Evolutionary conservation across 2,888 invertebrate species (phyloP).

Genomic region (Mantis religiosa): DNA sequence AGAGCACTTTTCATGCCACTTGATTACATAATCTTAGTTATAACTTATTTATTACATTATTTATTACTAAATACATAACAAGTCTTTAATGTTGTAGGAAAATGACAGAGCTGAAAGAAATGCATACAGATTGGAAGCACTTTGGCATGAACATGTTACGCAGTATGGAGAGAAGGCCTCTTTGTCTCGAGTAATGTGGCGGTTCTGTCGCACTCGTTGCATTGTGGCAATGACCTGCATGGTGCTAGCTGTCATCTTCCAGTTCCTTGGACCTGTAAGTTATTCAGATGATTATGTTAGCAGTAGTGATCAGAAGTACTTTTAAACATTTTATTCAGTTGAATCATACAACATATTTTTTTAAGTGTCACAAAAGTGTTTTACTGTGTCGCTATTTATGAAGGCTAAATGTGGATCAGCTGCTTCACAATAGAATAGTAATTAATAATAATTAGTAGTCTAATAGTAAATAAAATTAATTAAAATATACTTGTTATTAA

Average conservation of each 20-base stretch:
- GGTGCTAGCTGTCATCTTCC: slow-evolving; percentile 38
- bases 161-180: slow-evolving; percentile 40
- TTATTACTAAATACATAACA: no score
- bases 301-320: not conserved
- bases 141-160: slow-evolving; percentile 43
- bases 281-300: not conserved
- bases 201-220: slow-evolving; percentile 41
- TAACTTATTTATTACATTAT: no score
- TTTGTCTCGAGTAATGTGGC: slow-evolving; percentile 39
- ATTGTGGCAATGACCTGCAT: slow-evolving; percentile 39
- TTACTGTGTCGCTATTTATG: no score
- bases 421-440: no score
- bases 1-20: no score
- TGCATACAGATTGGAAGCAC: slow-evolving; percentile 37
- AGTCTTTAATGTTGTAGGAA: slow-evolving; percentile 8
- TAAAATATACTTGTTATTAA: no score
- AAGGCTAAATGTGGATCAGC: no score
- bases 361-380: no score
- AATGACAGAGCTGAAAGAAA: slow-evolving; percentile 33
- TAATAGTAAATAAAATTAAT: no score
- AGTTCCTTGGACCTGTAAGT: slow-evolving; percentile 45
- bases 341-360: not conserved
- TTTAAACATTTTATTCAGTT: not conserved
- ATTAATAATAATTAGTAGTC: no score
- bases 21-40: no score